Conservation (phyloP, 2,888 invertebrate genomes). For the Eupithecia subfuscata region DNA sequence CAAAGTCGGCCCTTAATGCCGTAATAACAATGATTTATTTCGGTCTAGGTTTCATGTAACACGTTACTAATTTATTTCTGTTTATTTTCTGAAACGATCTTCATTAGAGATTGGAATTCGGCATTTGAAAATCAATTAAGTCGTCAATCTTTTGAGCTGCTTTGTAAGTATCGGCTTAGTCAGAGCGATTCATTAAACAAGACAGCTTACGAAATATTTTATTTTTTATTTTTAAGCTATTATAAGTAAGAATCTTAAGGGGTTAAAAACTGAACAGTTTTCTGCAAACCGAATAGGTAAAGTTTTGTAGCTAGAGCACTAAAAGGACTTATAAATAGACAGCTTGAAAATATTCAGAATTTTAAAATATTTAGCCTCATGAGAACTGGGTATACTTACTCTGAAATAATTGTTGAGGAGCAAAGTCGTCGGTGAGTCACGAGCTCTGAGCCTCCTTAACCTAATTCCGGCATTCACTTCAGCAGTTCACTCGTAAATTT, state of each 20-base stretch:
- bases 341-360: background rate
- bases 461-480: conserved; percentile 81
- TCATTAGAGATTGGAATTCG: background rate
- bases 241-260: no score
- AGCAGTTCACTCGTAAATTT: conserved; percentile 80
- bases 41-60: conserved; percentile 8
- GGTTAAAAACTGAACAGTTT: background rate
- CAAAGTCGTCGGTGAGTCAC: conserved; percentile 30
- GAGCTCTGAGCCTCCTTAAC: conserved; percentile 72
- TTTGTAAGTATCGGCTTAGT: background rate
- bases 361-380: background rate
- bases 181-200: conserved; percentile 12
- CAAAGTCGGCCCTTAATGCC: conserved; percentile 24
- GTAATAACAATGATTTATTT: conserved; percentile 26
- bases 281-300: background rate
- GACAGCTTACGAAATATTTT: conserved; percentile 12
- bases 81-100: background rate
- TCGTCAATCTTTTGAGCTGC: background rate
- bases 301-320: background rate
- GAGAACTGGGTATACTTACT: background rate
- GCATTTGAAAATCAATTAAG: background rate
- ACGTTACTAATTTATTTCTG: background rate
- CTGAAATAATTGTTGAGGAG: background rate
- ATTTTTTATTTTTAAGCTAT: background rate
- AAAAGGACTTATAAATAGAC: background rate